Evolutionary conservation across 2,113 vertebrate genomes (phyloP), one percentile per base, ranked within the genome.

Genomic region (Cichladusa arquata): DNA sequence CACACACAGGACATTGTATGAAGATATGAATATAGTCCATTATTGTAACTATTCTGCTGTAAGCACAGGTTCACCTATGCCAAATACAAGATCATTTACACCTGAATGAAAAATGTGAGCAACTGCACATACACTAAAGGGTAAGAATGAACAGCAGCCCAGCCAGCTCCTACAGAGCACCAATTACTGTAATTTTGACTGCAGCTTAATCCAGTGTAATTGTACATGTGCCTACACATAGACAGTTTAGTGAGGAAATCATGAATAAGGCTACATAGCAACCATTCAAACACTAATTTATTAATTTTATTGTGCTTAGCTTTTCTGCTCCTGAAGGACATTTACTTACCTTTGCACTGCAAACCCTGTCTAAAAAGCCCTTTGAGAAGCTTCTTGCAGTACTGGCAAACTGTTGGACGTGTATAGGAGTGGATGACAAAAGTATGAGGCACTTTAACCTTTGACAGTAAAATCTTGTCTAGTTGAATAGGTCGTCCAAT

Each of bases 341-440:
- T 64, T 93, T 88, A 77, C 97, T 97, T 93, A 98, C 98, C 98
- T 98, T 98, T 98, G 89, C 98, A 98, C 48, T 98, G 98, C 60
- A 98, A 93, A 36, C 98, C 98, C 92, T 98, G 98, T 78, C 98
- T 94, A 93, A 98, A 98, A 44, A 98, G 97, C 6, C 98, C 98
- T 96, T 98, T 98, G 31, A 98, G 98, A 86, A 99, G 98, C 94
- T 99, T 99, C 98, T 99, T 99, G 96, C 99, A 99, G 97, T 99
- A 98, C 97, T 99, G 99, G 97, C 99, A 99, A 76, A 99, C 98
- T 0, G 99, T 99, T 90, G 99, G 99, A 12, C 99, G 98, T 6
- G 99, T 99, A 96, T 99, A 99, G 19, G 99, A 99, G 96, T 99
- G 99, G 97, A 99, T 99, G 95, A 98, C 98, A 40, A 99, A 99